These are phyloP conservation scores for Lycodopsis pacificus DNA, from an alignment of 2,797 vertebrate genomes.

Conservation along the genomic window DNA sequence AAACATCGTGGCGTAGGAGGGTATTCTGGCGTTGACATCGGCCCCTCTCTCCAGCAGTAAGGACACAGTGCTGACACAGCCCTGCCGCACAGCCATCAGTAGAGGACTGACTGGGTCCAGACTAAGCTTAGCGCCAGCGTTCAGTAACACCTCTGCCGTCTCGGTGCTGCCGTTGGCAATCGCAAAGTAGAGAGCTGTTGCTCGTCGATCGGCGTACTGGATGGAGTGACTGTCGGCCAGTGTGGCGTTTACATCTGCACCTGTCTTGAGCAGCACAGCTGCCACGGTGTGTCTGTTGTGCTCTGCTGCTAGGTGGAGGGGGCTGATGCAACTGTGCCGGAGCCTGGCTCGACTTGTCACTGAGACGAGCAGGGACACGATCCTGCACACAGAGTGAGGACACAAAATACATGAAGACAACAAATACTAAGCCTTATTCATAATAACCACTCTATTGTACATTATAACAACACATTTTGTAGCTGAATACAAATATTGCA, in stretches of 20 bases:
- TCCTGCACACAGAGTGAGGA: slow-evolving; percentile 78
- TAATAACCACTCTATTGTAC: background rate
- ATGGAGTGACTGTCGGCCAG: slow-evolving; percentile 86
- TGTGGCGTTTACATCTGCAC: slow-evolving; percentile 90
- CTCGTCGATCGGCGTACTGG: slow-evolving; percentile 89
- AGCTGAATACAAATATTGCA: background rate
- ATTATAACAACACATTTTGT: background rate
- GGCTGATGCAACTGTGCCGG: slow-evolving; percentile 91
- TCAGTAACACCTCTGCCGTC: slow-evolving; percentile 87
- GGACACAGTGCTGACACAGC: slow-evolving; percentile 86
- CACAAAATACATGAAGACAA: background rate
- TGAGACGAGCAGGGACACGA: slow-evolving; percentile 91
- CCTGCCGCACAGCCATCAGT: slow-evolving; percentile 89
- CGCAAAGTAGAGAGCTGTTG: slow-evolving; percentile 90
- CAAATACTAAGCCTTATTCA: background rate
- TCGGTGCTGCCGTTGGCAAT: slow-evolving; percentile 86
- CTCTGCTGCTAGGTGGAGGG: slow-evolving; percentile 94
- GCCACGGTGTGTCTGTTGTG: slow-evolving; percentile 87
- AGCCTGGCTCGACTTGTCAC: slow-evolving; percentile 91
- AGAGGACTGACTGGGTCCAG: slow-evolving; percentile 91
- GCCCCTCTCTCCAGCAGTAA: slow-evolving; percentile 92
- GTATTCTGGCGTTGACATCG: slow-evolving; percentile 85
- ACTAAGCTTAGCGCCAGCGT: slow-evolving; percentile 90
- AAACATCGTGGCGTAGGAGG: slow-evolving; percentile 88
- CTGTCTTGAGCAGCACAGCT: slow-evolving; percentile 89